Conservation (phyloP, 2,888 invertebrate species). For the Slavum lentiscoides region DNA sequence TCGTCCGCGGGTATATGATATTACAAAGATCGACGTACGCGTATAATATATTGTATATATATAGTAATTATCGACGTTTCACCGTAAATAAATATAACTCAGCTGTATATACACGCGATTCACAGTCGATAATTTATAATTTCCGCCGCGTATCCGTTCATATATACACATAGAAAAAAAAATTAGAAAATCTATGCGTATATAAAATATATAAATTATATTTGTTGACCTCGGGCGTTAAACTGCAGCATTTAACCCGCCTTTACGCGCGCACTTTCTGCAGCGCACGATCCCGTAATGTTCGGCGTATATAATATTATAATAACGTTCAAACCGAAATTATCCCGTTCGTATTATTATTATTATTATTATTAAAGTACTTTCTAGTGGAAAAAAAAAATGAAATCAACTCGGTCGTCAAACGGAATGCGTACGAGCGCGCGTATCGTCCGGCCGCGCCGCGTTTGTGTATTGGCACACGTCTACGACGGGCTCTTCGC, state of each 20-base stretch:
- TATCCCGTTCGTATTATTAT: not conserved
- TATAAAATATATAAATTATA: no score
- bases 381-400: constrained; percentile 1
- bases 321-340: not conserved
- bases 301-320: not conserved
- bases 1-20: not conserved
- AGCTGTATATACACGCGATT: not conserved
- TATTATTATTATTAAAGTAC: no score
- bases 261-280: not conserved
- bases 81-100: not conserved
- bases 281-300: not conserved
- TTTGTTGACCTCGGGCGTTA: not conserved
- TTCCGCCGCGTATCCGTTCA: not conserved
- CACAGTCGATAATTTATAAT: not conserved
- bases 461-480: no score
- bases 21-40: no score
- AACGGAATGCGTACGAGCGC: not conserved
- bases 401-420: not conserved
- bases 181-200: no score
- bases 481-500: no score
- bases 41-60: not conserved
- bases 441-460: no score
- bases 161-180: not conserved
- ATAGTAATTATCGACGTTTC: not conserved
- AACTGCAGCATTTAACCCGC: not conserved